A percentile compares a stretch with the other conserved stretches of the same genome.
These are phyloP conservation scores for Gobionotothen gibberifrons DNA, from an alignment of 2,797 vertebrate species.

Conservation along the genomic window DNA sequence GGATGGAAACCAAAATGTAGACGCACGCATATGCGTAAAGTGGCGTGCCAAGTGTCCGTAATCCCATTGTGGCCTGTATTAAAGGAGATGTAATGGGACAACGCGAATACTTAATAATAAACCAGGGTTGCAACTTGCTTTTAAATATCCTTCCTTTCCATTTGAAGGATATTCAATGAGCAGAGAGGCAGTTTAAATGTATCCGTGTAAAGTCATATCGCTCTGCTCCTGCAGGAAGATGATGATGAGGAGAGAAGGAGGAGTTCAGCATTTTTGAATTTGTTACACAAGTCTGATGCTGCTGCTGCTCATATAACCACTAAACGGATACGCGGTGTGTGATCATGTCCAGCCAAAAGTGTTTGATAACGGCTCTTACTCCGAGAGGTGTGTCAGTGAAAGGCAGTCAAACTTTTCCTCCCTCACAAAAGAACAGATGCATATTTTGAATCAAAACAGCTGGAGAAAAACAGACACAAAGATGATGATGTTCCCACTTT, in stretches of 20 bases:
- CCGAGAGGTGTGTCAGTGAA: neutral
- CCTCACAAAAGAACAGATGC: constrained; percentile 10
- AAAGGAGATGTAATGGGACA: constrained; percentile 25
- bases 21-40: constrained; percentile 78
- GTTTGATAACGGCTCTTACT: constrained; percentile 49
- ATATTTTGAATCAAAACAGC: neutral
- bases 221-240: constrained; percentile 70
- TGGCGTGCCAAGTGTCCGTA: constrained; percentile 70
- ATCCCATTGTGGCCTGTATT: constrained; percentile 72
- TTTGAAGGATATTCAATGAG: constrained; percentile 40
- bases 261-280: constrained; percentile 87
- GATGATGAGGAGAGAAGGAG: constrained; percentile 46
- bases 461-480: neutral
- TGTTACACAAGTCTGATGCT: constrained; percentile 84
- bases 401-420: neutral
- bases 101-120: constrained; percentile 37
- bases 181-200: constrained; percentile 61
- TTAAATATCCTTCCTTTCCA: constrained; percentile 53
- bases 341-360: constrained; percentile 25
- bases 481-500: neutral
- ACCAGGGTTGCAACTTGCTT: constrained; percentile 11
- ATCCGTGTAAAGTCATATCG: constrained; percentile 81
- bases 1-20: constrained; percentile 82
- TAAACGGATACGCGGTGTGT: constrained; percentile 59
- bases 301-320: constrained; percentile 71